phyloP scores from a whole-genome alignment of 2,888 invertebrate genomes.

The Scrobipalpa atriplicella region DNA sequence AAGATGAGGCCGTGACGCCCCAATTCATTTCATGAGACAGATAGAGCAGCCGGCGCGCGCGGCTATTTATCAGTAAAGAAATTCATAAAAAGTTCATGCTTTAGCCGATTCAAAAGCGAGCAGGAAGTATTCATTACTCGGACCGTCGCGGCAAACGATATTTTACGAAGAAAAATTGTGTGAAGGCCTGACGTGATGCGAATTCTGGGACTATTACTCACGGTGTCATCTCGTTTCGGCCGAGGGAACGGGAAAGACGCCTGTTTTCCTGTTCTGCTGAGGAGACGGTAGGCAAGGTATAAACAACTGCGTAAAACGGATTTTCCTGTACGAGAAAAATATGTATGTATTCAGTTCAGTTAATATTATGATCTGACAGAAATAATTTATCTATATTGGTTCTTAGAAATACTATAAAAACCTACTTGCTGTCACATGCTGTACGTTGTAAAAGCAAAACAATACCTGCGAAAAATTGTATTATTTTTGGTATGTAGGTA shows the following conservation, averaged over 20 bases:
- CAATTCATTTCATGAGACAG: neutral
- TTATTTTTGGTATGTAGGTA: too few species aligned
- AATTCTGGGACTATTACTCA: slow-evolving; percentile 71
- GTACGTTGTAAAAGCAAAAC: too few species aligned
- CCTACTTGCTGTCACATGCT: too few species aligned
- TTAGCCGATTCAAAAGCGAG: slow-evolving; percentile 43
- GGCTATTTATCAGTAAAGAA: slow-evolving; percentile 32
- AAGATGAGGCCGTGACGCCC: neutral
- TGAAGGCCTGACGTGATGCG: slow-evolving; percentile 61
- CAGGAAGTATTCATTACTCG: slow-evolving; percentile 50
- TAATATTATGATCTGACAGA: too few species aligned
- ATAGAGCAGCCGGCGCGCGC: slow-evolving; percentile 31
- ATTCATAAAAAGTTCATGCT: slow-evolving; percentile 31
- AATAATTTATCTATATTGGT: too few species aligned
- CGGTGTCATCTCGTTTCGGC: slow-evolving; percentile 68
- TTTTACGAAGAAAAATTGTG: slow-evolving; percentile 69
- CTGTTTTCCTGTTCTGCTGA: slow-evolving; percentile 51
- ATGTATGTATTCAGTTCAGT: too few species aligned
- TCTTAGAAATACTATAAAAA: too few species aligned
- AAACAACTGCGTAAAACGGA: slow-evolving; percentile 16
- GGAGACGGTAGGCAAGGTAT: slow-evolving; percentile 33
- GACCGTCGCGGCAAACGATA: slow-evolving; percentile 49
- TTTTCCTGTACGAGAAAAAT: neutral
- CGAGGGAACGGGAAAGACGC: slow-evolving; percentile 51
- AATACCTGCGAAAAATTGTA: too few species aligned